A percentile compares a stretch with the other conserved stretches of the same genome.
phyloP scores from a whole-genome alignment of 2,888 invertebrate species.

The Torymus auratus region DNA sequence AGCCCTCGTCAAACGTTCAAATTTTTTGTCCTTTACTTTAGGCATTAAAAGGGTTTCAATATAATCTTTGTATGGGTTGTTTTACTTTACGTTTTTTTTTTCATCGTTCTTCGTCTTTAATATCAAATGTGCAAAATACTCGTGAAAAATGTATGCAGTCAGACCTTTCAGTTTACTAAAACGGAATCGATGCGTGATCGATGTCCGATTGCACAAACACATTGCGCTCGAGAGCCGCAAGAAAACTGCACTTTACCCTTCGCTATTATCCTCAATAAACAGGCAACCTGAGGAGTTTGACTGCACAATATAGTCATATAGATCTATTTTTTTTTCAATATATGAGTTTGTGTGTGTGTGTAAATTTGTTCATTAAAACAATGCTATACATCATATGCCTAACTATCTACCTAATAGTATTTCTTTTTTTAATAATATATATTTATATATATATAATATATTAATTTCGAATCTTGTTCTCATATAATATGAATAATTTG shows the following conservation, averaged over 20 bases:
- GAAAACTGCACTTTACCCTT: conserved; percentile 36
- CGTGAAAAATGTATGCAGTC: conserved; percentile 71
- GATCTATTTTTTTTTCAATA: conserved; percentile 55
- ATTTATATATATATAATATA: conserved; percentile 70
- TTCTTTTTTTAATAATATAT: conserved; percentile 53
- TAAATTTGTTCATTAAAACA: conserved; percentile 69
- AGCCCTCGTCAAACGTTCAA: conserved; percentile 64
- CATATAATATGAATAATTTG: conserved; percentile 71
- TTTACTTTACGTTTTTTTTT: conserved; percentile 54
- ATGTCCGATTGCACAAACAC: conserved; percentile 35
- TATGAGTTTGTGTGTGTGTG: conserved; percentile 63
- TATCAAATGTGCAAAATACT: conserved; percentile 77
- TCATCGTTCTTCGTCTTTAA: conserved; percentile 62
- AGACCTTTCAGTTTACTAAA: conserved; percentile 53
- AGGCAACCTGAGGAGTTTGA: conserved; percentile 55
- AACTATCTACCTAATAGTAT: conserved; percentile 68
- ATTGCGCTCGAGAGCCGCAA: conserved; percentile 19
- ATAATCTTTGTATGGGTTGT: conserved; percentile 52
- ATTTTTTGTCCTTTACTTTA: conserved; percentile 59
- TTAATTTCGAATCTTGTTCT: conserved; percentile 74
- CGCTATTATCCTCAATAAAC: conserved; percentile 33
- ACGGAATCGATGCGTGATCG: conserved; percentile 29
- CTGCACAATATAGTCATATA: conserved; percentile 59
- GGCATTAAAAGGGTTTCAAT: conserved; percentile 59
- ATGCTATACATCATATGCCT: conserved; percentile 72